Percentiles rank a stretch among this genome's conserved stretches.
Evolutionary conservation across 2,113 vertebrate genomes (phyloP).

Genomic region (Silurus meridionalis): DNA sequence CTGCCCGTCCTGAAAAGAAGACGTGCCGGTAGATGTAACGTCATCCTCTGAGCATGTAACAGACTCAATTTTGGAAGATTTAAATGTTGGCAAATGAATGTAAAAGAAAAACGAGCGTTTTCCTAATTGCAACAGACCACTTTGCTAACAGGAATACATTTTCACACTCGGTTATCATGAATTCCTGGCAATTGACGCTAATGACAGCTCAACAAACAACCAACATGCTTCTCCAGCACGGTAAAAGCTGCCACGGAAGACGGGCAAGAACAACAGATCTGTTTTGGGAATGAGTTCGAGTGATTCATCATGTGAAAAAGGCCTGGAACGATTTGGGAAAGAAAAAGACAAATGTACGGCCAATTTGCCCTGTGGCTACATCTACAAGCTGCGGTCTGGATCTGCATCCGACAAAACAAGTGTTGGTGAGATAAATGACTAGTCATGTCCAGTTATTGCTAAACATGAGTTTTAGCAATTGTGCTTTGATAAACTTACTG

Average conservation of each 20-base stretch:
- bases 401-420: conserved; percentile 20
- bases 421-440: conserved; percentile 3
- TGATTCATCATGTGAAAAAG: conserved; percentile 44
- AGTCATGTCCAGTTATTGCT: neutral
- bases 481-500: neutral
- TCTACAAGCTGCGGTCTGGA: conserved; percentile 32
- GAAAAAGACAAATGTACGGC: conserved; percentile 24
- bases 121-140: neutral
- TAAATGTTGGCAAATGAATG: neutral
- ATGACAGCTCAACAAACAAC: conserved; percentile 32
- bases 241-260: conserved; percentile 14
- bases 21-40: neutral
- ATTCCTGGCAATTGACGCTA: conserved; percentile 32
- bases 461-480: neutral
- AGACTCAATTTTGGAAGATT: neutral
- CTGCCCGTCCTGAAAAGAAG: neutral
- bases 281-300: conserved; percentile 25
- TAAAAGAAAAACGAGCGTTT: neutral
- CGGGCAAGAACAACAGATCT: conserved; percentile 32
- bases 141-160: conserved; percentile 23
- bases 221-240: conserved; percentile 24
- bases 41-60: neutral
- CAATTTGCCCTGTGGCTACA: conserved; percentile 28
- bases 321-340: conserved; percentile 27
- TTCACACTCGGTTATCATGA: conserved; percentile 10